These are phyloP conservation scores for Hippasteria phrygiana DNA, from an alignment of 53 echinoderm and acorn worm species.

Conservation along the genomic window DNA sequence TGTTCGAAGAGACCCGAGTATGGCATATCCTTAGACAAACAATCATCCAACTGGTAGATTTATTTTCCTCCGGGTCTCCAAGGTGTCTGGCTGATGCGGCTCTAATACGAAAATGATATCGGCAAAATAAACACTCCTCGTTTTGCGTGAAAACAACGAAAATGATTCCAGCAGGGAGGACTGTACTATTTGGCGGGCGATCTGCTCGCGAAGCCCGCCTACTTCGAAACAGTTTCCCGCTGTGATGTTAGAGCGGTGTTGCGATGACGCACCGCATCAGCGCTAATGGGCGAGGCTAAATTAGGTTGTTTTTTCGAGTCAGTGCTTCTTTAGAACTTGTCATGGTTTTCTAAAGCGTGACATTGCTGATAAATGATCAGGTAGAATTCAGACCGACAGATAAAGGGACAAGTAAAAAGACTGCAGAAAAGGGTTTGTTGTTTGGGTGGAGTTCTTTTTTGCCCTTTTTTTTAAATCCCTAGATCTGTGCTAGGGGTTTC, in stretches of 20 bases:
- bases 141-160: constrained; percentile 34
- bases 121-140: constrained; percentile 27
- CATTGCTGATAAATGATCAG: not conserved
- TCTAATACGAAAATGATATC: constrained; percentile 33
- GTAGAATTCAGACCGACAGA: too few relatives aligned
- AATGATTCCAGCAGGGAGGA: constrained; percentile 30
- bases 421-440: too few relatives aligned
- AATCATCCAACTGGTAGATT: not conserved
- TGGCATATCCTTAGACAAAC: not conserved
- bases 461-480: too few relatives aligned
- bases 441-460: too few relatives aligned
- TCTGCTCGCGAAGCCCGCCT: not conserved
- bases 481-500: too few relatives aligned
- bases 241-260: not conserved
- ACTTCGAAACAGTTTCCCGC: not conserved
- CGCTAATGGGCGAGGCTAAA: not conserved
- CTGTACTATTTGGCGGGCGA: constrained; percentile 3
- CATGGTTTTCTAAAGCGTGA: not conserved
- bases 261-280: constrained; percentile 36
- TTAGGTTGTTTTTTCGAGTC: not conserved
- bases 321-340: not conserved
- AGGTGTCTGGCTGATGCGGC: constrained; percentile 8
- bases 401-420: too few relatives aligned
- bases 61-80: not conserved
- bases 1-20: not conserved